Evolutionary conservation across 2,797 vertebrate genomes (phyloP), one percentile per base, ranked within the genome.

Genomic region (Enteromius mattozi): DNA sequence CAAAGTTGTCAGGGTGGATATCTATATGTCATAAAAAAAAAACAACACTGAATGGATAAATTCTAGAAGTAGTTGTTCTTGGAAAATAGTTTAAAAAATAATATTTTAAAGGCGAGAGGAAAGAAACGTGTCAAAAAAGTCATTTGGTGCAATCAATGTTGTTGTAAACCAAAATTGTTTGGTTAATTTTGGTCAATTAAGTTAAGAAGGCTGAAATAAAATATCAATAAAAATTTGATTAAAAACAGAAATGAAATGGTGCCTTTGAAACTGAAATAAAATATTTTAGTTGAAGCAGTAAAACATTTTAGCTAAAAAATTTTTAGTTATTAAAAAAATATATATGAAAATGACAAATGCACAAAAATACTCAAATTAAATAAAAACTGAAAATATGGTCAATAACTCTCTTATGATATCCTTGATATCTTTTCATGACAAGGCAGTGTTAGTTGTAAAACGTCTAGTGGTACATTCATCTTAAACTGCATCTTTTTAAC

Each of bases 401-500:
- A 75, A 12, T 14, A 14, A 33, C 0, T 30, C 42, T 74, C 4
- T 35, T 75, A 35, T 6, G 7, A 35, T 12, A 59, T 76, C 6
- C 33, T 21, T 59, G 21, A 76, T 56, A n/a, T 51, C n/a, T 72
- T 35, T 75, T 54, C 21, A 75, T 54, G 49, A n/a, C 72, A 35
- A 6, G 47, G 10, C 5, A n/a, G 45, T 35, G 27, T 75, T 21
- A 3, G 16, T 6, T 72, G 72, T 59, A 56, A 76, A 56, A 56
- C 14, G 19, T 37, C 19, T 27, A 24, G 51, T 16, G 51, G 33
- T 40, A 9, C 13, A 6, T 37, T 75, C 19, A 75, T 3, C 30
- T 35, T 76, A 21, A 37, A 75, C 19, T 35, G 19, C n/a, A 77
- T 24, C 6, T 59, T 77, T 21, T 59, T 19, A 75, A 7, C 17